Evolutionary conservation across 2,797 vertebrate genomes (phyloP).

Genomic region (Amazonetta brasiliensis): DNA sequence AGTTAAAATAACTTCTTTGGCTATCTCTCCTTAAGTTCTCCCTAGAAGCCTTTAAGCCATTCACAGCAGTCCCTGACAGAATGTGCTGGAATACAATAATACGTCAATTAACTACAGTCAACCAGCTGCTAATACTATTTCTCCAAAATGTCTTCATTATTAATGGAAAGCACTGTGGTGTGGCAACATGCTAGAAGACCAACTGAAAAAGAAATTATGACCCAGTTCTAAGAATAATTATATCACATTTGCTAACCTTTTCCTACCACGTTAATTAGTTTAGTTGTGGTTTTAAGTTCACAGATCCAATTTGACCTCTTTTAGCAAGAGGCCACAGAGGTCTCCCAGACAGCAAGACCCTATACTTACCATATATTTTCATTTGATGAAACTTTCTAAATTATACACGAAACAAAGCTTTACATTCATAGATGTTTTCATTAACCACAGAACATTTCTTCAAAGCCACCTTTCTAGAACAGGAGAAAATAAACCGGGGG

Average conservation of each 20-base stretch:
- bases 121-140: slow-evolving; percentile 72
- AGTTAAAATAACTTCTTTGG: slow-evolving; percentile 63
- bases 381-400: slow-evolving; percentile 22
- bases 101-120: slow-evolving; percentile 75
- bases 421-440: not conserved
- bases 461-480: not conserved
- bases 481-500: not conserved
- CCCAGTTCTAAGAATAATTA: slow-evolving; percentile 59
- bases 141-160: slow-evolving; percentile 71
- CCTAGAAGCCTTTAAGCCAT: slow-evolving; percentile 51
- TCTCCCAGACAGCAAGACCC: slow-evolving; percentile 21
- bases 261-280: slow-evolving; percentile 29
- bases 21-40: slow-evolving; percentile 64
- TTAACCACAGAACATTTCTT: not conserved
- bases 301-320: slow-evolving; percentile 52
- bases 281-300: slow-evolving; percentile 44
- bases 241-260: slow-evolving; percentile 31
- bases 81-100: slow-evolving; percentile 73
- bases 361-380: not conserved
- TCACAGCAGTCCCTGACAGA: slow-evolving; percentile 59
- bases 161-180: slow-evolving; percentile 66
- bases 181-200: slow-evolving; percentile 41
- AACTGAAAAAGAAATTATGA: slow-evolving; percentile 59
- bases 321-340: slow-evolving; percentile 43
- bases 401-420: not conserved